A percentile compares a stretch with the other conserved stretches of the same genome.
Evolutionary conservation across 2,113 vertebrate genomes (phyloP).

Genomic region (Cyanoliseus patagonus): DNA sequence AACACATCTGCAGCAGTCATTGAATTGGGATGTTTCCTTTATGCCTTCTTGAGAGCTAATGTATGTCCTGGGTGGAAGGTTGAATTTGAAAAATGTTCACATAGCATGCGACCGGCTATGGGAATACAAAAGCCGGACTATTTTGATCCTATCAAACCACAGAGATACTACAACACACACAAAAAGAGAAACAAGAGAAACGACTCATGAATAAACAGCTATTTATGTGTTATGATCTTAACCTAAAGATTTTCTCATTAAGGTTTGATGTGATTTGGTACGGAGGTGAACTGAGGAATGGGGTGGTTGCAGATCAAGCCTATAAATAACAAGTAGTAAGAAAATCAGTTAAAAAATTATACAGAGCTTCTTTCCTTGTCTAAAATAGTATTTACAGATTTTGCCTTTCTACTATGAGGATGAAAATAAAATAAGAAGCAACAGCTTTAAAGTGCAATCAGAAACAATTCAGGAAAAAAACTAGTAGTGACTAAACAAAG

Average conservation of each 20-base stretch:
- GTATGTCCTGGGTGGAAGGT: constrained; percentile 16
- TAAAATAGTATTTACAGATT: constrained; percentile 54
- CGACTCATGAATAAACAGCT: constrained; percentile 17
- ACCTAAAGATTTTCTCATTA: constrained; percentile 61
- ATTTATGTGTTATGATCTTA: constrained; percentile 72
- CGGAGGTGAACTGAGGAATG: not conserved
- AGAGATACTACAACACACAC: not conserved
- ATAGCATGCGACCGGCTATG: constrained; percentile 22
- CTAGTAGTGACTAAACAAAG: not conserved
- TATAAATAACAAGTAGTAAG: constrained; percentile 55
- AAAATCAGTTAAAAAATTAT: constrained; percentile 11
- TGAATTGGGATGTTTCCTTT: constrained; percentile 41
- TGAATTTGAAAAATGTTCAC: constrained; percentile 40
- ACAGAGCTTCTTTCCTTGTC: constrained; percentile 13
- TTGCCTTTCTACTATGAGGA: not conserved
- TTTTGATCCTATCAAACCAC: constrained; percentile 14
- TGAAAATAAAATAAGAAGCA: not conserved
- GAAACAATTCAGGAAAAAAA: not conserved
- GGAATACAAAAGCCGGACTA: constrained; percentile 27
- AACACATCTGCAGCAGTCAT: constrained; percentile 35
- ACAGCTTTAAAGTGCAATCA: not conserved
- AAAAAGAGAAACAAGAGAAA: not conserved
- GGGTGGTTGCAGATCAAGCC: constrained; percentile 45
- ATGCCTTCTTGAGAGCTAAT: constrained; percentile 27
- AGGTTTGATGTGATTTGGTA: constrained; percentile 47